phyloP scores from a whole-genome alignment of 1,140 invertebrate genomes.

The Drosophila subobscura region DNA sequence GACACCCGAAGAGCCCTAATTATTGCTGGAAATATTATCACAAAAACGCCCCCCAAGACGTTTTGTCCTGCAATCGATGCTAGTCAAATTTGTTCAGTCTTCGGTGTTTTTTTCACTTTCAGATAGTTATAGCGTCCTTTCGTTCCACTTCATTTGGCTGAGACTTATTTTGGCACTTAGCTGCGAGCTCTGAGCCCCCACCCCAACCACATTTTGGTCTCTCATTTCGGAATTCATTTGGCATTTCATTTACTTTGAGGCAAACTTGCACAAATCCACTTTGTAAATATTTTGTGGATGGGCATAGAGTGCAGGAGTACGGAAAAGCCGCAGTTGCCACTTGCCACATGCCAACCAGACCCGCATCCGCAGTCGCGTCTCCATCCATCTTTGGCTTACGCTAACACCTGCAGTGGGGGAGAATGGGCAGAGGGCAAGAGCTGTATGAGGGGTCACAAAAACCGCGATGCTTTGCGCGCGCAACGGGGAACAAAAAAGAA shows the following conservation, averaged over 20 bases:
- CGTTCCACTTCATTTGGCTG: conserved; percentile 39
- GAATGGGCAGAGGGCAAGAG: background rate
- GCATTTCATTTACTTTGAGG: conserved; percentile 55
- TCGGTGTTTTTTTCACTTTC: background rate
- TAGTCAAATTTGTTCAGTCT: background rate
- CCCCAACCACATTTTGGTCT: background rate
- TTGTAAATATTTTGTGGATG: conserved; percentile 64
- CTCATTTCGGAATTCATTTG: conserved; percentile 68
- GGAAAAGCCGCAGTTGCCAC: conserved; percentile 38
- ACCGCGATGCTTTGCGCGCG: conserved; percentile 37
- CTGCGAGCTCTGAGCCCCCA: conserved; percentile 7
- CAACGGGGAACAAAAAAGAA: conserved; percentile 23
- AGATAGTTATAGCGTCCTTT: conserved; percentile 12
- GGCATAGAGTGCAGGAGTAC: background rate
- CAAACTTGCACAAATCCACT: conserved; percentile 72
- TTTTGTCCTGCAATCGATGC: background rate
- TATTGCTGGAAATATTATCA: too few species aligned
- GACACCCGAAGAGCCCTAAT: too few species aligned
- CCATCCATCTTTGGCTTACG: conserved; percentile 15
- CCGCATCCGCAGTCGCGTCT: conserved; percentile 25
- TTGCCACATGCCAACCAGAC: conserved; percentile 50
- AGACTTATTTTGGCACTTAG: conserved; percentile 34
- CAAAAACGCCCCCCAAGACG: too few species aligned
- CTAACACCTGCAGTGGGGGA: conserved; percentile 54
- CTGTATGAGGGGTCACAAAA: conserved; percentile 58